Base-by-base conservation (phyloP, 2,888 invertebrate species). In the Thysanoteuthis rhombus region DNA sequence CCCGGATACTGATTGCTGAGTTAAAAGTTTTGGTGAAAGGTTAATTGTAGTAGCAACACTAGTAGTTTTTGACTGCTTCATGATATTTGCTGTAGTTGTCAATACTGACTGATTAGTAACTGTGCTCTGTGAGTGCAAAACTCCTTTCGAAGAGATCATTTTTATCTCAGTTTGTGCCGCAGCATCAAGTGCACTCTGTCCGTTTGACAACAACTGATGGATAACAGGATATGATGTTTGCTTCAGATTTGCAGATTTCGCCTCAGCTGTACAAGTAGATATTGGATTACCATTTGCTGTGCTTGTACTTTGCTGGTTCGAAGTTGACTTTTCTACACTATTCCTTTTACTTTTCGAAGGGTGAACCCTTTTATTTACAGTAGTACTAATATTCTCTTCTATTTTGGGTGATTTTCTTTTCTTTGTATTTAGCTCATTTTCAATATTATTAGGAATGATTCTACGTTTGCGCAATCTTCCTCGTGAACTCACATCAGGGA, bases 361-460 rank as follows among this genome's bases (percentile, higher is more conserved):
- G 32, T 90, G 39, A 28, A 40, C 25, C 39, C 1, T 90, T 90
- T 90, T 90, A 38, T 90, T 90, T 8, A 38, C 28, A 28, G 25
- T 25, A 38, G 36, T 90, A 8, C 8, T 39, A 40, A 39, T 32
- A 10, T 40, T 42, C 16, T 45, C 45, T n/a, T 42, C 40, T 94
- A 94, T 36, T 92, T 94, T 94, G n/a, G 92, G 42, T 19, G 94
- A 92, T 93, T 94, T 95, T 39, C 94, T 93, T 94, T 95, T 95
- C 94, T 96, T 96, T 39, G 32, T 32, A 42, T 95, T 95, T 36
- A 95, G 93, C 19, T 95, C 94, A 90, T 96, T 96, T 93, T 96
- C 96, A 25, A 94, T 95, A 94, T 96, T 96, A 94, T 96, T 96
- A 40, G 96, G 96, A 93, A 96, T 96, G 58, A 96, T 94, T 38